Evolutionary conservation across 2,888 invertebrate species (phyloP), one percentile per base, ranked within the genome.

Genomic region (Pheosia tremula): DNA sequence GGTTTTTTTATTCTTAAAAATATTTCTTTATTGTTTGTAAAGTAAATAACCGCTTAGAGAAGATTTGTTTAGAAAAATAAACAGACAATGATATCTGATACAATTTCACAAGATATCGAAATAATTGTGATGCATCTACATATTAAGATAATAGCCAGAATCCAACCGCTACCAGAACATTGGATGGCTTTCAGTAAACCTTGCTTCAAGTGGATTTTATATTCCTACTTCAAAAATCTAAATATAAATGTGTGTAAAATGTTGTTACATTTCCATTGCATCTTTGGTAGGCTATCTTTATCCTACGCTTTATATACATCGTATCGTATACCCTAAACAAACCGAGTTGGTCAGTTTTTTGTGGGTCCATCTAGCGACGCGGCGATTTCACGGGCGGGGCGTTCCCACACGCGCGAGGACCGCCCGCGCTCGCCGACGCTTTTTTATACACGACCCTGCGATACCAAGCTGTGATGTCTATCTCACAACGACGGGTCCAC

Each of bases 351-450:
- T 61, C 41, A 63, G 56, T 72, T 72, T 72, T 72, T 74, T 66
- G 63, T 56, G 41, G n/a, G 61, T 58, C 55, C 61, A 64, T 64
- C 66, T 53, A 52, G 52, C 45, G 50, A 41, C 66, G 63, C 74
- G 70, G 67, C 70, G 78, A 77, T 77, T 78, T 77, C 78, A 77
- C 74, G 77, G 62, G 78, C 60, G 65, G 65, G 64, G 63, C 62
- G 76, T 78, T 77, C 78, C 76, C 77, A 78, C 78, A 76, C 78
- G 77, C 74, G 76, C 66, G 57, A 58, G 56, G 77, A 78, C 75
- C 75, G 75, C 78, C 75, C 78, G 75, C 78, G 68, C 74, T 58
- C 66, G 45, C 47, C 63, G 56, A 64, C 61, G 71, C 63, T 62
- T 62, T 74, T 77, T 76, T 77, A 67, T 75, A 75, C 67, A 63